Conservation (phyloP, 2,797 vertebrate species). For the Ara ararauna region DNA sequence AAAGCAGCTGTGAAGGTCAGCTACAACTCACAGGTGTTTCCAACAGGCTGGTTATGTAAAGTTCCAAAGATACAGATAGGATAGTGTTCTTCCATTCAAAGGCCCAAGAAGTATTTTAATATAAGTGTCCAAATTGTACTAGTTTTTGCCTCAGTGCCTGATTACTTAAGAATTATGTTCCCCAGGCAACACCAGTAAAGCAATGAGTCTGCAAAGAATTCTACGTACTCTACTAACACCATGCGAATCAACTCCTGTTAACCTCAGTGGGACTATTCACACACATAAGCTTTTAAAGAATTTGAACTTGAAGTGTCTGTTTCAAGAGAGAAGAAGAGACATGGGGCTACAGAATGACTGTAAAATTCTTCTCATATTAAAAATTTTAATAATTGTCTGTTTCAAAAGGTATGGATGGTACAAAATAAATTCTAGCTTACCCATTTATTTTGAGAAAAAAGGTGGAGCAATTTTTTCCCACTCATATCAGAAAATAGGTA, state of each 20-base stretch:
- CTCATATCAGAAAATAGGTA: neutral
- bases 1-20: neutral
- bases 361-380: neutral
- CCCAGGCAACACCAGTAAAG: neutral
- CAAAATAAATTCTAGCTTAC: neutral
- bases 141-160: neutral
- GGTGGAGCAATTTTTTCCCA: neutral
- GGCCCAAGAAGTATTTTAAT: neutral
- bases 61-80: neutral
- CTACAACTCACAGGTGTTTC: neutral
- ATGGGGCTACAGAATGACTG: rapidly evolving
- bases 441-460: neutral
- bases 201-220: neutral
- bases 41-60: neutral
- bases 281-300: neutral
- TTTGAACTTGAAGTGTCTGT: neutral
- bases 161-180: neutral
- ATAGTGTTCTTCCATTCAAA: neutral
- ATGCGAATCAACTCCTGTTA: neutral
- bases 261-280: neutral
- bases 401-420: neutral
- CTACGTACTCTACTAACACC: neutral
- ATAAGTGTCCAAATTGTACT: neutral
- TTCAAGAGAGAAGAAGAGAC: neutral
- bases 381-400: neutral